Base-by-base conservation (phyloP, 2,797 vertebrate genomes). In the Chelon labrosus region DNA sequence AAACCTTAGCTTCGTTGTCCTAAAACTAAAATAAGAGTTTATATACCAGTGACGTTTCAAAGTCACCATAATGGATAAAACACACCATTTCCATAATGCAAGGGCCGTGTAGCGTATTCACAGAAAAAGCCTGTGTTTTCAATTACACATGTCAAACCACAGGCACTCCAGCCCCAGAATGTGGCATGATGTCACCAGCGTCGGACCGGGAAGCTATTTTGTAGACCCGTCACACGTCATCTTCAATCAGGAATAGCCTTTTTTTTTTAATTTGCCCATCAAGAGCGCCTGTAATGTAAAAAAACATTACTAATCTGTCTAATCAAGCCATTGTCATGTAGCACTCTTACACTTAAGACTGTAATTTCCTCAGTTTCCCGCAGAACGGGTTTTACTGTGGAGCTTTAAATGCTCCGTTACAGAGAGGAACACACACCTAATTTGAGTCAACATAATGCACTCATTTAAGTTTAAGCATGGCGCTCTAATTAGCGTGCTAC, bases 181-280 rank as follows among this genome's bases (percentile, higher is more conserved):
- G 83, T 81, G 82, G 74, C 51, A 87, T 92, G 92, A 91, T 87
- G 89, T 94, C 93, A 92, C 73, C 75, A 44, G 67, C 73, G 47
- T 63, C 66, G 66, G 74, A 75, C 68, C 75, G 69, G 90, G 85
- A 87, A 85, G 84, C 85, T 55, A 78, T 73, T 85, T 78, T 39
- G 22, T 14, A 49, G 46, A 72, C 65, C 65, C 11, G 37, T 80
- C 61, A 53, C 56, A 67, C 60, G 61, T 68, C 69, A 61, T 66
- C 77, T 71, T 64, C 22, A 55, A 31, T 71, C 46, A 57, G 51
- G 51, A 60, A 83, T 59, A 70, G 25, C 20, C 7, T 63, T 70
- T 70, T 82, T 35, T 70, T 70, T 80, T 89, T 84, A 1, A 27
- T 86, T 77, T 46, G 31, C 65, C 14, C 38, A 44, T 44, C 35